Base-by-base conservation (phyloP, 2,888 invertebrate species). In the Napeogenes inachia region DNA sequence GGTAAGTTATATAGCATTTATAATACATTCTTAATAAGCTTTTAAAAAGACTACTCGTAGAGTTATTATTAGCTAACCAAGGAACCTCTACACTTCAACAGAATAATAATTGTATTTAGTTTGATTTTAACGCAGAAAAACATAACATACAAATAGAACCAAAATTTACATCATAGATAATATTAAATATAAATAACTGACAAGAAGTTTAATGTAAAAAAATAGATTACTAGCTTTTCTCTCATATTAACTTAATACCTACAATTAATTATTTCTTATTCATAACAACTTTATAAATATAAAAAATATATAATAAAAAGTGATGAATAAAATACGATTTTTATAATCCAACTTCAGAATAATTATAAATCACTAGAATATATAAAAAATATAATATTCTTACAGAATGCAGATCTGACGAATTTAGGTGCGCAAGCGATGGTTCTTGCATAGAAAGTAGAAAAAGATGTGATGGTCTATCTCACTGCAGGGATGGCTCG, bases 351-450 rank as follows among this genome's bases (percentile, higher is more conserved):
- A 38, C 3, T 38, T 6, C 38, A 38, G 38, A 3, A 57, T 58
- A 53, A 35, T 35, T 53, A 5, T 50, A 54, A 45, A 5, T 13
- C 32, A 46, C 21, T 32, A 21, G 10, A 30, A 47, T 53, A 13
- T 56, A 13, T 4, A 32, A 30, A 45, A 13, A 57, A n/a, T 55
- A 50, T 60, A 50, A 47, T 13, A 56, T 60, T 54, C 56, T 69
- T 62, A 54, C 73, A 89, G 89, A 73, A 0, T 88, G 87, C 66
- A 70, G 72, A 58, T 69, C 79, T 0, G 84, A 85, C 70, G 93
- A 94, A 75, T 94, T 93, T 81, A 88, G 87, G 64, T 95, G 94
- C 79, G 62, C 64, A 54, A 87, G 84, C 62, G 92, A 93, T 75
- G 92, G 93, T n/a, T 81, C 86, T 66, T 94, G 94, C 85, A 92